Conservation (phyloP, 2,888 invertebrate genomes). For the Metallyticus violacea region DNA sequence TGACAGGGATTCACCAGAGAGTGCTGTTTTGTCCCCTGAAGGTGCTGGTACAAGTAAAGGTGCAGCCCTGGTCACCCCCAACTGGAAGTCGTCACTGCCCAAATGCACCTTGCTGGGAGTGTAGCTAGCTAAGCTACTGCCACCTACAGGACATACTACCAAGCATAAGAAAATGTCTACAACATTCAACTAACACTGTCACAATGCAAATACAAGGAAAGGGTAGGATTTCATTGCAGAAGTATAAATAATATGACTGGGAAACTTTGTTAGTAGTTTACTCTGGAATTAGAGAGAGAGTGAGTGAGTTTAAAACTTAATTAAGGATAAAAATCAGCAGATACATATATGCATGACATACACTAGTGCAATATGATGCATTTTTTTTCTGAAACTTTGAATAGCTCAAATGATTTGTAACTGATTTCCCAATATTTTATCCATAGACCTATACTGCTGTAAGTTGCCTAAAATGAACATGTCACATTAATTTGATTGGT, state of each 20-base stretch:
- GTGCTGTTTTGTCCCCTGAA: conserved; percentile 35
- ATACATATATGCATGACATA: neutral
- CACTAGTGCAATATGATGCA: neutral
- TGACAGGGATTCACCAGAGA: conserved; percentile 30
- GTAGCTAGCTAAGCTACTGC: conserved; percentile 68
- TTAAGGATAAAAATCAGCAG: no score
- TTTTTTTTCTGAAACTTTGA: neutral
- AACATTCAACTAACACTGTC: neutral
- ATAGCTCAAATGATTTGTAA: neutral
- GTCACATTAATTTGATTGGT: no score
- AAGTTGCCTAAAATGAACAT: no score
- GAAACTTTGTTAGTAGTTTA: no score
- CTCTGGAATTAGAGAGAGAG: no score
- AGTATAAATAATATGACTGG: neutral
- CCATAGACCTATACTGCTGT: no score
- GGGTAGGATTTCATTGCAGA: neutral
- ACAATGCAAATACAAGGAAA: neutral
- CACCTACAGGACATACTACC: conserved; percentile 41
- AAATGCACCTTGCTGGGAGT: conserved; percentile 74
- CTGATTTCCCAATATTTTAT: no score
- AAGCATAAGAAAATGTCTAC: neutral
- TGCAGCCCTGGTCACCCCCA: conserved; percentile 70
- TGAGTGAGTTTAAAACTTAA: neutral
- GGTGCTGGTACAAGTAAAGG: conserved; percentile 39
- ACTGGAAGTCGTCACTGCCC: conserved; percentile 65